These are phyloP conservation scores for Penaeus chinensis DNA, from an alignment of 1,140 invertebrate species.

Conservation along the genomic window DNA sequence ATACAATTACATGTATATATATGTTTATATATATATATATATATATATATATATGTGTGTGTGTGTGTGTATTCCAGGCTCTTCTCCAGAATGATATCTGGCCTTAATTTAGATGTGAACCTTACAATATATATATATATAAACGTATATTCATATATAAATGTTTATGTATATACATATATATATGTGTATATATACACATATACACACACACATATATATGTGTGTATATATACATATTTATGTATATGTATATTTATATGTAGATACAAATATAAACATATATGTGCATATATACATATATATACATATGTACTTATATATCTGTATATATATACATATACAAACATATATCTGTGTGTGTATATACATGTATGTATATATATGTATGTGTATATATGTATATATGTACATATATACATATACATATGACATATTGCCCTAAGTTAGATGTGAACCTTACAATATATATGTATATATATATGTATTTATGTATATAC, in stretches of 20 bases:
- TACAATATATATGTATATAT: slow-evolving; percentile 25
- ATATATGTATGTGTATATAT: slow-evolving; percentile 9
- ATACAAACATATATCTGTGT: neutral
- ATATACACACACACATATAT: neutral
- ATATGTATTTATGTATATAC: slow-evolving; percentile 6
- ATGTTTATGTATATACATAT: neutral
- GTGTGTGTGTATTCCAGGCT: too few species aligned
- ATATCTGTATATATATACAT: neutral
- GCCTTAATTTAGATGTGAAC: neutral
- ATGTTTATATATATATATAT: too few species aligned
- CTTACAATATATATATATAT: neutral
- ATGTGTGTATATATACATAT: neutral
- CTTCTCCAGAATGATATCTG: neutral
- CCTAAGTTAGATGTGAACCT: too few species aligned
- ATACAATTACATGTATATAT: too few species aligned
- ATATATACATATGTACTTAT: neutral
- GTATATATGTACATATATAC: neutral
- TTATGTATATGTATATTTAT: too few species aligned
- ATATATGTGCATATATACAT: slow-evolving; percentile 4
- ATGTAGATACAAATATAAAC: too few species aligned
- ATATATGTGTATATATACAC: neutral
- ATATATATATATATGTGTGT: too few species aligned
- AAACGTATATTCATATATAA: neutral
- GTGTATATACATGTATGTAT: neutral
- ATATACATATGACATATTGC: neutral